Percentiles rank a stretch among this genome's conserved stretches.
Conservation (phyloP, 1,140 invertebrate species). For the Drosophila micromelanica region DNA sequence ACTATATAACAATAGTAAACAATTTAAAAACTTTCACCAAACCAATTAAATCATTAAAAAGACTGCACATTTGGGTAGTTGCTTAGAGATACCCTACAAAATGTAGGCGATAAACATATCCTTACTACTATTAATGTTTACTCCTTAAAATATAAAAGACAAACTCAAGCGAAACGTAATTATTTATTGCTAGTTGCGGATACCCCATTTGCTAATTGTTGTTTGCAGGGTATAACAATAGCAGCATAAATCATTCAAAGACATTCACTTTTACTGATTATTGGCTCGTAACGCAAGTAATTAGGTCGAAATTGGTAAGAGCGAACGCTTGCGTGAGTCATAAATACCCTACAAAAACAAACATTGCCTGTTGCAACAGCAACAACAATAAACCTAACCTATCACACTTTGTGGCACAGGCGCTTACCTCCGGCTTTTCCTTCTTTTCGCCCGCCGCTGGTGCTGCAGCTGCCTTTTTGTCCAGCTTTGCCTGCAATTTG, state of each 20-base stretch:
- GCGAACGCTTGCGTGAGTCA: conserved; percentile 35
- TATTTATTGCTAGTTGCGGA: too few species aligned
- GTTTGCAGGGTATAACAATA: conserved; percentile 20
- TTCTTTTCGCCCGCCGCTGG: conserved; percentile 87
- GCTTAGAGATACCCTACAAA: not conserved
- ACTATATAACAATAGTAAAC: not conserved
- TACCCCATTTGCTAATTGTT: not conserved
- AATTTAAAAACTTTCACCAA: conserved; percentile 7
- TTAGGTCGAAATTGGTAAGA: not conserved
- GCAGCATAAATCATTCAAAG: not conserved
- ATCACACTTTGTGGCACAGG: not conserved
- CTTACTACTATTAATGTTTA: too few species aligned
- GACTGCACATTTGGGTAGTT: not conserved
- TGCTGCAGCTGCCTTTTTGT: conserved; percentile 88
- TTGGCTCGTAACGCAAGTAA: conserved; percentile 6
- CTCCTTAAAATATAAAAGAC: too few species aligned
- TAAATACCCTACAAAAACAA: conserved; percentile 4
- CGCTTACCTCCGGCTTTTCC: conserved; percentile 86
- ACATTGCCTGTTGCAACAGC: conserved; percentile 7
- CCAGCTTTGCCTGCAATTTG: conserved; percentile 95
- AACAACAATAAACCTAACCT: conserved; percentile 20
- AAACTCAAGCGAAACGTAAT: too few species aligned
- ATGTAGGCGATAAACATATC: too few species aligned
- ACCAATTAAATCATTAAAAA: conserved; percentile 32
- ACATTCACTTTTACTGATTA: conserved; percentile 31